A percentile compares a stretch with the other conserved stretches of the same genome.
Conservation (phyloP, 2,888 invertebrate genomes). For the Lymantria monacha region DNA sequence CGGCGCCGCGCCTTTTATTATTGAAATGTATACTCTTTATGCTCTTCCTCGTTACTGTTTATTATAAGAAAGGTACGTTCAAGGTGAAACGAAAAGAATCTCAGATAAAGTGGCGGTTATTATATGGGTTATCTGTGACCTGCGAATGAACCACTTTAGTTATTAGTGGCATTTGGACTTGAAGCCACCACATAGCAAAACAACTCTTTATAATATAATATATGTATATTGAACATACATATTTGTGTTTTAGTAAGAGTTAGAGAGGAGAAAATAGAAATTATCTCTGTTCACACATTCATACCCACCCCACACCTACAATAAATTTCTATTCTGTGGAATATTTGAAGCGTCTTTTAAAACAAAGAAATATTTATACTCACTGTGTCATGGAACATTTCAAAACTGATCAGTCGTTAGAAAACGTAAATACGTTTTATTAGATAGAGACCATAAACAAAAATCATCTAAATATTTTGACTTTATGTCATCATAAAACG, state of each 20-base stretch:
- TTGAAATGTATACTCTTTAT: slow-evolving; percentile 27
- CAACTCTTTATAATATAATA: too few relatives aligned
- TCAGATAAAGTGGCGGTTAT: slow-evolving; percentile 11
- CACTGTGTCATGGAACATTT: too few relatives aligned
- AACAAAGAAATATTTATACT: too few relatives aligned
- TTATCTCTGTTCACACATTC: too few relatives aligned
- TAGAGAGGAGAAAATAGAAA: too few relatives aligned
- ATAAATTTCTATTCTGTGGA: too few relatives aligned
- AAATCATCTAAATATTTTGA: slow-evolving; percentile 14
- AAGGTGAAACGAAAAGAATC: slow-evolving; percentile 17
- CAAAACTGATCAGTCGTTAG: too few relatives aligned
- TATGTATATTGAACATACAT: too few relatives aligned
- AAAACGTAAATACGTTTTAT: neutral
- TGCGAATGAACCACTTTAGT: slow-evolving; percentile 9
- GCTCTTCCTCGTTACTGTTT: slow-evolving; percentile 37
- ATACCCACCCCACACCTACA: too few relatives aligned
- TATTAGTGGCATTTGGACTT: slow-evolving; percentile 14
- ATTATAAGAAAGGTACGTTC: slow-evolving; percentile 18
- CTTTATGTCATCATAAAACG: slow-evolving; percentile 27
- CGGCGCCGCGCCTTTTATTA: slow-evolving; percentile 31
- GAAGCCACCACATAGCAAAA: too few relatives aligned
- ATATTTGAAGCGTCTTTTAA: too few relatives aligned
- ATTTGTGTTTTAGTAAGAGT: too few relatives aligned
- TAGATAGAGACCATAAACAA: neutral
- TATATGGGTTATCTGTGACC: slow-evolving; percentile 14